Evolutionary conservation across 1,140 invertebrate species (phyloP), one percentile per base, ranked within the genome.

Genomic region (Wiebesia pumilae): DNA sequence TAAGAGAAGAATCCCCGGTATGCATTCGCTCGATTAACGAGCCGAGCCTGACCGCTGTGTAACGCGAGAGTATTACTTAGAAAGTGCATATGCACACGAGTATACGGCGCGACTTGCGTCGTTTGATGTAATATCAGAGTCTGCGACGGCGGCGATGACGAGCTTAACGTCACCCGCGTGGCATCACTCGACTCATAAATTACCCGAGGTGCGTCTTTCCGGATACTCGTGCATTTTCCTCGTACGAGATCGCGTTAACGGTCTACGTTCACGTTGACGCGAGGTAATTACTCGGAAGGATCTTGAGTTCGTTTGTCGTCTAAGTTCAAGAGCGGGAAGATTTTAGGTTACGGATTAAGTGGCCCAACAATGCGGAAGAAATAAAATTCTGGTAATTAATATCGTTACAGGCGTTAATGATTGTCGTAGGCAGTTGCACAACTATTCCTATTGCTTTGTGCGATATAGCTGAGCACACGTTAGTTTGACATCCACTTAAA

Each of bases 61-160:
- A 54, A 19, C 51, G 19, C 51, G 51, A 54, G 51, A 19, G 10
- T 14, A 10, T 54, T 33, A 35, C 33, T 58, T 7, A 16, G 51
- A 54, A 54, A 54, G n/a, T n/a, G n/a, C n/a, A n/a, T n/a, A n/a
- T n/a, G n/a, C n/a, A n/a, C n/a, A n/a, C n/a, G n/a, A n/a, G n/a
- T n/a, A n/a, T n/a, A 38, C 30, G 9, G 54, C 65, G n/a, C 69
- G 16, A 0, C 21, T n/a, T 0, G 10, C 51, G 43, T 9, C 38
- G 27, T 77, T 84, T 78, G 71, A 69, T 35, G 75, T 79, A 67
- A 84, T 69, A 77, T 84, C 58, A 79, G 58, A 77, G 75, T 27
- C 83, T 69, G 27, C 33, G 54, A 75, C 33, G 71, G 35, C 1
- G 51, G 14, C 58, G 58, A 62, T 40, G 71, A 43, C 30, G 35